Percentiles rank a stretch among this genome's conserved stretches.
Conservation (phyloP, 2,113 vertebrate genomes). For the Nettapus auritus region DNA sequence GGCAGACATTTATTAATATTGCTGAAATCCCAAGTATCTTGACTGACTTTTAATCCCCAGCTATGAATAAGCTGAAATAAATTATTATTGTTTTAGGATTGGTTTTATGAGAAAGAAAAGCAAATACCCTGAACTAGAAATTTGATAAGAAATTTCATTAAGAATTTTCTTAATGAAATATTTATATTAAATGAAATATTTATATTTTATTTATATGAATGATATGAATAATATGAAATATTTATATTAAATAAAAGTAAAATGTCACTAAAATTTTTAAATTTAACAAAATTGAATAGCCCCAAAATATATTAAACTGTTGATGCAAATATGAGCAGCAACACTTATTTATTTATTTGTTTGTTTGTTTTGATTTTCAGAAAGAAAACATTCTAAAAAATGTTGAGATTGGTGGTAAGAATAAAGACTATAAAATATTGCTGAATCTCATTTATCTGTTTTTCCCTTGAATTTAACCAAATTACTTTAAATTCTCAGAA, state of each 20-base stretch:
- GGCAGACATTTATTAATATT: background rate
- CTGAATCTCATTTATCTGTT: background rate
- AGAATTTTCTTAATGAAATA: too few species aligned
- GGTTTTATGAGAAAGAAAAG: background rate
- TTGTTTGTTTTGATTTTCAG: background rate
- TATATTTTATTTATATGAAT: too few species aligned
- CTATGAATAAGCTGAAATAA: background rate
- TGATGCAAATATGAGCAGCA: rapidly evolving
- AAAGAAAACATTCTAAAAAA: background rate
- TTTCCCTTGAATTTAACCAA: background rate
- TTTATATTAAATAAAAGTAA: background rate
- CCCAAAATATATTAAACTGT: background rate
- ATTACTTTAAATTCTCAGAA: background rate
- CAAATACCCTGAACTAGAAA: background rate
- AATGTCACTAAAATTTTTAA: background rate
- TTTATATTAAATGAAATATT: too few species aligned
- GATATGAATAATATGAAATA: too few species aligned
- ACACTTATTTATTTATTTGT: background rate
- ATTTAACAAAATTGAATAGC: background rate
- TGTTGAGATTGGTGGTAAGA: rapidly evolving
- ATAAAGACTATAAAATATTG: background rate
- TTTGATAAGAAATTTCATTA: background rate
- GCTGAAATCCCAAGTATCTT: background rate
- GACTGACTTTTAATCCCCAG: background rate
- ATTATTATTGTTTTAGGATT: background rate